These are phyloP conservation scores for Lutraria rhynchaena DNA, from an alignment of 1,140 invertebrate species.

Conservation along the genomic window DNA sequence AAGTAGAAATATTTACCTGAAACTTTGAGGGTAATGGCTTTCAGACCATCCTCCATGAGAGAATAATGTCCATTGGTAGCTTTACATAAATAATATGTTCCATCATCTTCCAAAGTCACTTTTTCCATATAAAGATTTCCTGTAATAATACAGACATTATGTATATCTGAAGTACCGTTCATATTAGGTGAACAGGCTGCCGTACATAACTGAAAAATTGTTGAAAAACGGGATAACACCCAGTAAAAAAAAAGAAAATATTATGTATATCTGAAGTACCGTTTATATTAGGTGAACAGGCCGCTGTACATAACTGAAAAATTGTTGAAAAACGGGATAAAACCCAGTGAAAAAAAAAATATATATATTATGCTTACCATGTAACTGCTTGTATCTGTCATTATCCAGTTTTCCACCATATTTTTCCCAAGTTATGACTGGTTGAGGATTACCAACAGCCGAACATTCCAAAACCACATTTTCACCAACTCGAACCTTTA, in stretches of 20 bases:
- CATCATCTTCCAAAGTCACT: constrained; percentile 86
- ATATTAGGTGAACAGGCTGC: too few relatives aligned
- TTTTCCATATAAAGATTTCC: constrained; percentile 87
- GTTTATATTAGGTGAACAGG: neutral
- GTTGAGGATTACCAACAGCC: constrained; percentile 62
- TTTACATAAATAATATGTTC: constrained; percentile 87
- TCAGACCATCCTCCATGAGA: constrained; percentile 35
- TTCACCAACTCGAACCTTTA: constrained; percentile 61
- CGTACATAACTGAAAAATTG: too few relatives aligned
- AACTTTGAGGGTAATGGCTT: constrained; percentile 36
- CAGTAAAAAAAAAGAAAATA: too few relatives aligned
- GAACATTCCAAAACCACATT: constrained; percentile 63
- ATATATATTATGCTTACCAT: constrained; percentile 52
- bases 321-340: too few relatives aligned
- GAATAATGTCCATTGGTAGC: constrained; percentile 77
- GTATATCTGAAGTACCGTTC: too few relatives aligned
- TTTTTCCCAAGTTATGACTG: constrained; percentile 66
- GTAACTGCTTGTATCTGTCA: constrained; percentile 36
- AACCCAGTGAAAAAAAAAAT: too few relatives aligned
- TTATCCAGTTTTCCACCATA: constrained; percentile 61
- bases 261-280: neutral
- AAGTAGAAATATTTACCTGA: constrained; percentile 25
- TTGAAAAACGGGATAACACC: too few relatives aligned
- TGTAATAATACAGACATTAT: constrained; percentile 33
- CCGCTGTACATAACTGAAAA: too few relatives aligned